phyloP scores from a whole-genome alignment of 2,113 vertebrate genomes.

The Diphyllodes magnificus region DNA sequence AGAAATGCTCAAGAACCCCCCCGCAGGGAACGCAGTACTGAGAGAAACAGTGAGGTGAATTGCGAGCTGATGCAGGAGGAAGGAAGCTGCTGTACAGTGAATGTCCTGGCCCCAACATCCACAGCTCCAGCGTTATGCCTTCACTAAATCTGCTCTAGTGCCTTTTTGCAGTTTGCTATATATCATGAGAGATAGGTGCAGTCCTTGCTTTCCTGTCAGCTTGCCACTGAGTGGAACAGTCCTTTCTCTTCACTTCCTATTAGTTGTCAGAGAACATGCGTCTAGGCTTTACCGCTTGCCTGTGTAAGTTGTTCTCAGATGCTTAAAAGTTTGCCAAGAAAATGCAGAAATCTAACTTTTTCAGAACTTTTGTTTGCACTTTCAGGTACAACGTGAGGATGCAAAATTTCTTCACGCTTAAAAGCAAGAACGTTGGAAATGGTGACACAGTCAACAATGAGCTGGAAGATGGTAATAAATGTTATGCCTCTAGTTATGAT shows the following conservation, averaged over 20 bases:
- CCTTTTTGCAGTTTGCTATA: neutral
- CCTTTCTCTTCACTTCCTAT: neutral
- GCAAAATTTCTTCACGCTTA: conserved; percentile 78
- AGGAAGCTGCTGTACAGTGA: neutral
- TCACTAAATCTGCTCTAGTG: neutral
- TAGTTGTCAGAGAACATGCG: neutral
- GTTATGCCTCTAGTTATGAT: conserved; percentile 80
- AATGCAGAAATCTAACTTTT: neutral
- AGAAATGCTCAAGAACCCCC: neutral
- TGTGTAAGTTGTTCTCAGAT: neutral
- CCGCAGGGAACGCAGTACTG: neutral
- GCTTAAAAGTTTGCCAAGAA: neutral
- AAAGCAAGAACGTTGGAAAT: conserved; percentile 86
- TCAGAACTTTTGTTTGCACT: neutral
- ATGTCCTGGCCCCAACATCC: neutral
- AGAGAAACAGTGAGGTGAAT: neutral
- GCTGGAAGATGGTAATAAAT: conserved; percentile 94
- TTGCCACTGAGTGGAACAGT: neutral
- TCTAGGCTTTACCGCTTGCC: neutral
- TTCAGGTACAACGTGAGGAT: conserved; percentile 89
- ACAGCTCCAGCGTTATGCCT: neutral
- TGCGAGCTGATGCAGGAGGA: neutral
- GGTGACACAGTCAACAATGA: conserved; percentile 87
- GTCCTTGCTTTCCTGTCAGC: neutral
- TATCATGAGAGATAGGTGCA: neutral